Evolutionary conservation across 1,140 invertebrate species (phyloP), one percentile per base, ranked within the genome.

Genomic region (Lepidostoma basale): DNA sequence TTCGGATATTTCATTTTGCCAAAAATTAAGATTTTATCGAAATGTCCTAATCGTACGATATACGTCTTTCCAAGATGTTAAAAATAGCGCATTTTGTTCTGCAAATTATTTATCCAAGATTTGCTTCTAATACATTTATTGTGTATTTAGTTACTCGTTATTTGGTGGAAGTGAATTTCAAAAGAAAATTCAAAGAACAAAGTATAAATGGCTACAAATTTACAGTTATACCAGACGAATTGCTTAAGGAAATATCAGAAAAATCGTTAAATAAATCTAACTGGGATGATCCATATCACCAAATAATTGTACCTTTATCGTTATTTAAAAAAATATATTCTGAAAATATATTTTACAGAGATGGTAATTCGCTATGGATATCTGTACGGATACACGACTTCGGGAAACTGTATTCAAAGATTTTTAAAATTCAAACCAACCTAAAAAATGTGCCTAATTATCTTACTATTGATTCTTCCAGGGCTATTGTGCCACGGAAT

Each of bases 261-360:
- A 20, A 3, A 47, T 25, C 25, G 2, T 47, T 30, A n/a, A 22
- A 52, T 39, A 3, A 52, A 42, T 14, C 30, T 2, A 23, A 20
- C 3, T 23, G 4, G 23, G 16, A 39, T 23, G 44, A 39, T 64
- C n/a, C 18, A 56, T 40, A 18, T 10, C 71, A 69, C 36, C 49
- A 67, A 67, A 59, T 73, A 25, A 67, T 73, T 30, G 64, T 73
- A 2, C 71, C 71, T 0, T 14, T 14, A 18, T 3, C 8, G 26
- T 49, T 63, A 12, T 73, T 69, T 58, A 10, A 67, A 36, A 33
- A 54, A 18, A 39, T 73, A 20, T 67, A 67, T 67, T 28, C 56
- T 14, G 67, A 67, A 49, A 73, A 73, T 64, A 28, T 73, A 47
- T 67, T 40, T 60, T 73, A 65, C 52, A 58, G 71, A 62, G 71